Evolutionary conservation across 2,888 invertebrate species (phyloP), one percentile per base, ranked within the genome.

Genomic region (Catocala nupta): DNA sequence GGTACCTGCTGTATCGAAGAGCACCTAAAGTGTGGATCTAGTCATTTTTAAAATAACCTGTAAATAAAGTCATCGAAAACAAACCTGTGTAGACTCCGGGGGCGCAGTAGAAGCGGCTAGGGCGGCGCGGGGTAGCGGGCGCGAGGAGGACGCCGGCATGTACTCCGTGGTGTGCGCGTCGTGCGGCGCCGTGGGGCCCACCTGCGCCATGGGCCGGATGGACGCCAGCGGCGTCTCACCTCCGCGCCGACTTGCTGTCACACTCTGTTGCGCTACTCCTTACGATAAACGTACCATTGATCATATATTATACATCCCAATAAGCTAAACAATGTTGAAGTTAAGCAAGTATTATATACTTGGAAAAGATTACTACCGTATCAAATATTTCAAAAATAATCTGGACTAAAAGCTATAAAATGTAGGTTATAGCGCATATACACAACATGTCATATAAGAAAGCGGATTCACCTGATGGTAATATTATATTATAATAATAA

Each of bases 151-250:
- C 0, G 97, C 97, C 0, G 97, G 97, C 95, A 97, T 97, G 87
- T 97, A 98, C 89, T 98, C 98, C 0, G 97, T 97, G 60, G 91
- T 89, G 82, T 94, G 94, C 33, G 91, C 94, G 78, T 90, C 95
- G 83, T 86, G 95, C 62, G 96, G 96, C 56, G 96, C 96, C 49
- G 97, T 97, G n/a, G 98, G 98, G 52, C 97, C 94, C 59, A 98
- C 97, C 54, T 97, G 97, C 25, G 96, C 97, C 73, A 99, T 98
- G 0, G 99, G 99, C 43, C 98, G 95, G 80, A 99, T 99, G 78
- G 98, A 98, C 16, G 99, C 99, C 68, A 98, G 83, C 54, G 94
- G 98, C 0, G 98, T 98, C 85, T 97, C 97, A 5, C 96, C 96
- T 3, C 96, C 96, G 67, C 97, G 95, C 88, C 97, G 96, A 25